Conservation (phyloP, 2,888 invertebrate genomes). For the Ernsta delagoae region DNA sequence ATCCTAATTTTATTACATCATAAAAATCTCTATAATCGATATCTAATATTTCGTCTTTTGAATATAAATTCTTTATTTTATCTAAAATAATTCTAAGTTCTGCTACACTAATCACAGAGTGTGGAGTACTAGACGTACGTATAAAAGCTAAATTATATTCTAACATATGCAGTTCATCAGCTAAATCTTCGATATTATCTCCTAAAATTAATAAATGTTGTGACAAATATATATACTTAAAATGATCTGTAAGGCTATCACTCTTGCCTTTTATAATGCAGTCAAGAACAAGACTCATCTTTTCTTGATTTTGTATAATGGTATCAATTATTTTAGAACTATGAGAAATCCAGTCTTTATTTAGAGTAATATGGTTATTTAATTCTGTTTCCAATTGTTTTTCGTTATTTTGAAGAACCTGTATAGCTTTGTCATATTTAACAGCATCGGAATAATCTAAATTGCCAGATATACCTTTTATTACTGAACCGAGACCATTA, state of each 20-base stretch:
- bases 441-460: neutral
- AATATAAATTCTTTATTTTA: neutral
- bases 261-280: neutral
- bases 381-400: slow-evolving; percentile 19
- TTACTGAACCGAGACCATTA: neutral
- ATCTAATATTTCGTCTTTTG: neutral
- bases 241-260: slow-evolving; percentile 7
- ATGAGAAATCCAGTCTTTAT: slow-evolving; percentile 21
- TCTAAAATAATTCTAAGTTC: slow-evolving; percentile 1
- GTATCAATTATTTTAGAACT: slow-evolving; percentile 24
- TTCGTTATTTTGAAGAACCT: slow-evolving; percentile 30
- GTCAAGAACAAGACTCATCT: slow-evolving; percentile 11
- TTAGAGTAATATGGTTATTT: slow-evolving; percentile 34
- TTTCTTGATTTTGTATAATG: slow-evolving; percentile 25
- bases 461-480: neutral
- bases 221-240: slow-evolving; percentile 19
- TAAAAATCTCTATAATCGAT: neutral
- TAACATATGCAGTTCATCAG: slow-evolving; percentile 38
- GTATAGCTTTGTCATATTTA: slow-evolving; percentile 2
- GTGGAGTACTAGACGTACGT: slow-evolving; percentile 39
- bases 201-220: slow-evolving; percentile 24
- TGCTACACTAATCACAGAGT: slow-evolving; percentile 29
- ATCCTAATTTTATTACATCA: slow-evolving; percentile 1
- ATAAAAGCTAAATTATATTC: slow-evolving; percentile 41
- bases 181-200: slow-evolving; percentile 14